Conservation (phyloP, 1,140 invertebrate genomes). For the Pteromalus puparum region DNA sequence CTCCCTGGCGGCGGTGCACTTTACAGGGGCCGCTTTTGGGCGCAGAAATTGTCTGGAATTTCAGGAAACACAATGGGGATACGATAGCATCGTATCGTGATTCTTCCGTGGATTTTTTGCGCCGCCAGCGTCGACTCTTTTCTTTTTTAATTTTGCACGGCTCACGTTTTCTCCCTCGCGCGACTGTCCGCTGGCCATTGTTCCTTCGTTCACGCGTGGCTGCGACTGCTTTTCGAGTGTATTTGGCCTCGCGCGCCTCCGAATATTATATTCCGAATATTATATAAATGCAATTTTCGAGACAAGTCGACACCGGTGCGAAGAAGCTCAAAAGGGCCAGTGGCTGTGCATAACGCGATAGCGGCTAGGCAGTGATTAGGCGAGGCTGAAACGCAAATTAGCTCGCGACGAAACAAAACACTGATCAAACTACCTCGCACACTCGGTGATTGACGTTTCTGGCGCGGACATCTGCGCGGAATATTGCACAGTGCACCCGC, state of each 20-base stretch:
- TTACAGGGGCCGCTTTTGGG: neutral
- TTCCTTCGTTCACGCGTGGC: neutral
- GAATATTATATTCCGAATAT: too few relatives aligned
- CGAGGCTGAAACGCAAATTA: neutral
- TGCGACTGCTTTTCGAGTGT: neutral
- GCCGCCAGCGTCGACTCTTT: neutral
- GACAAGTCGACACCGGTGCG: too few relatives aligned
- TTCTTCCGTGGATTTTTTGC: neutral
- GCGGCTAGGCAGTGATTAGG: neutral
- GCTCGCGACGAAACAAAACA: conserved; percentile 54
- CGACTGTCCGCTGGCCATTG: neutral
- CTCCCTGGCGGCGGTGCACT: neutral
- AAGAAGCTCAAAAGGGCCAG: too few relatives aligned
- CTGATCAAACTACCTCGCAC: conserved; percentile 53
- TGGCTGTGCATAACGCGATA: neutral
- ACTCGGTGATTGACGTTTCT: conserved; percentile 59
- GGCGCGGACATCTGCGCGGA: conserved; percentile 52
- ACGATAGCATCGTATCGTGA: neutral
- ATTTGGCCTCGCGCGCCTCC: neutral
- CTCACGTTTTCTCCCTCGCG: neutral
- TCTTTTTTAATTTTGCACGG: neutral
- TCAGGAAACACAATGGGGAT: neutral
- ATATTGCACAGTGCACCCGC: conserved; percentile 35
- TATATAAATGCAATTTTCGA: too few relatives aligned
- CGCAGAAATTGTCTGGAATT: conserved; percentile 8